phyloP scores from a whole-genome alignment of 2,113 vertebrate genomes.

The Promerops cafer region DNA sequence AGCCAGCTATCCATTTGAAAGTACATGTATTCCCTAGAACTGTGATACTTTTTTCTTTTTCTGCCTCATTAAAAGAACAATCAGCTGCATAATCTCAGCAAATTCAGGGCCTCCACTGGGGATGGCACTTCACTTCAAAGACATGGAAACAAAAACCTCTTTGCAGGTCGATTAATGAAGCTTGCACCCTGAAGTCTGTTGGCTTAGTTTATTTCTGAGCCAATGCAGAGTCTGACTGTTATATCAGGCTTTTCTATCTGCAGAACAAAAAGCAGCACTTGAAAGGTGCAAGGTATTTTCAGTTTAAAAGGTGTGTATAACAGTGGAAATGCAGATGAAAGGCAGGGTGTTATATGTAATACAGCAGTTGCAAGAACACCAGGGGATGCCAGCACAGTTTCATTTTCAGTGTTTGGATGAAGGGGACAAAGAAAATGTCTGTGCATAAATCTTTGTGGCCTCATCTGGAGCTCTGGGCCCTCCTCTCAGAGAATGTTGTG shows the following conservation, averaged over 20 bases:
- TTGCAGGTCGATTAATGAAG: neutral
- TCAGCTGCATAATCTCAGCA: neutral
- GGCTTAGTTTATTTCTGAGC: neutral
- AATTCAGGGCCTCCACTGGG: neutral
- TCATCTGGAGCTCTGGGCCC: constrained; percentile 2
- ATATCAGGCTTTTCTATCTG: neutral
- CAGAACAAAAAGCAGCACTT: neutral
- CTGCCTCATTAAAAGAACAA: neutral
- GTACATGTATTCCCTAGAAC: neutral
- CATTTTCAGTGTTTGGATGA: neutral
- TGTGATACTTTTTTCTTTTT: neutral
- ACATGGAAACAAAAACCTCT: neutral
- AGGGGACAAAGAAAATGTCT: neutral
- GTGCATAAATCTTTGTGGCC: neutral
- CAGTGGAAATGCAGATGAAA: neutral
- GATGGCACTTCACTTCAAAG: neutral
- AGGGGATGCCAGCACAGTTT: neutral
- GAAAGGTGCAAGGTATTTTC: neutral
- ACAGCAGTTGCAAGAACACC: neutral
- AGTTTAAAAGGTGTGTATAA: neutral
- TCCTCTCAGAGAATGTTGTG: constrained; percentile 15
- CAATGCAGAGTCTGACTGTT: neutral
- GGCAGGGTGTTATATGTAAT: neutral
- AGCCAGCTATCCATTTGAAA: neutral
- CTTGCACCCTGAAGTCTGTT: neutral